Base-by-base conservation (phyloP, 1,140 invertebrate species). In the Pseudomyrmex gracilis region DNA sequence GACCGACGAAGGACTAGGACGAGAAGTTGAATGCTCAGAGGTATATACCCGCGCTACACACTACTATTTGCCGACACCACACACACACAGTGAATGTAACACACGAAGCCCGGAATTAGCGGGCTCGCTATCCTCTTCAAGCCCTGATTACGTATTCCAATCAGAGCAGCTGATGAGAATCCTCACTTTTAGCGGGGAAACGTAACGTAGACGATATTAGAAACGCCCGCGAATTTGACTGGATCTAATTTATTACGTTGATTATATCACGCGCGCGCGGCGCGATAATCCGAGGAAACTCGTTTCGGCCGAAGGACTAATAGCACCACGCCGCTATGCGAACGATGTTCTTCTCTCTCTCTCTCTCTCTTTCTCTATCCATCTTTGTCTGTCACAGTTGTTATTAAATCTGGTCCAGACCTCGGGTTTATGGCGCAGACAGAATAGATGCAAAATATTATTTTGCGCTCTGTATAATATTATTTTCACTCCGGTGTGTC, bases 121-220 rank as follows among this genome's bases (percentile, higher is more conserved):
- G 76, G 70, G 76, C 66, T 80, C 66, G 66, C 76, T 80, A 83
- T 10, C 57, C 80, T 84, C 85, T 58, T 87, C 68, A 61, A 84
- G 66, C 71, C 73, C 80, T 87, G 86, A 87, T 87, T 87, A 87
- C 85, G 86, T 87, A 87, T 84, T 87, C 86, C 85, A 87, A 87
- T 87, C 86, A 73, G 86, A 87, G 86, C 77, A 87, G 80, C 86
- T 87, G 80, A 87, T 83, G 86, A 87, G 86, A 87, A 87, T 87
- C 74, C 80, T 78, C 73, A 83, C 80, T 87, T 87, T 84, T 87
- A 84, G 67, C 73, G 80, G 67, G 60, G 34, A 34, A 63, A 49
- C 45, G 76, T 80, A 70, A 70, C 76, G 55, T 70, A 70, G 76
- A 80, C 76, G 64, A 80, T 80, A 80, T 80, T 80, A 80, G 76